Conservation (phyloP, 2,797 vertebrate species). For the Heterohyrax brucei region DNA sequence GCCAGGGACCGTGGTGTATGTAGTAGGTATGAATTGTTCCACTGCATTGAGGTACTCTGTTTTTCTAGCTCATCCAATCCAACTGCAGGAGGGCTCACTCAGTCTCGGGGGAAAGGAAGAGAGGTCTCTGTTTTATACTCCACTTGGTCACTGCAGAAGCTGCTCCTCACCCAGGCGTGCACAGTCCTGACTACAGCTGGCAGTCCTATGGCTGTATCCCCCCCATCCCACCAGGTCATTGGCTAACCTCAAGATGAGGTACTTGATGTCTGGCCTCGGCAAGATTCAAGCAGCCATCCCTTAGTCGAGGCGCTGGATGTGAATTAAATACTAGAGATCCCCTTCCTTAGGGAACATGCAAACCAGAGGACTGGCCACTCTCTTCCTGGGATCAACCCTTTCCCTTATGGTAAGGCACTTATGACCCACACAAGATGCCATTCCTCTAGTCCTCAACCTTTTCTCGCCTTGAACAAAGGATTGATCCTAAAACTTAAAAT, state of each 20-base stretch:
- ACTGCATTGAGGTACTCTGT: background rate
- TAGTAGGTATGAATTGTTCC: background rate
- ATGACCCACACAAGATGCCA: too few relatives aligned
- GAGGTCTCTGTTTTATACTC: background rate
- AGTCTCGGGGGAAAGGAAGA: background rate
- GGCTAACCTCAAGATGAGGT: background rate
- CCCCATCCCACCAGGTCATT: background rate
- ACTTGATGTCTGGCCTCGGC: background rate
- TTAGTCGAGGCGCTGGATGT: background rate
- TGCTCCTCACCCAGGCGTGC: background rate
- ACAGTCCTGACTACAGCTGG: fast-evolving
- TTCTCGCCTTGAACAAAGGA: background rate
- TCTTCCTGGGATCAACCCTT: background rate
- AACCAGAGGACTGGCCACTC: background rate
- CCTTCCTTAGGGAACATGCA: background rate
- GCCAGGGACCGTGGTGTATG: background rate
- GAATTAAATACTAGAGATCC: too few relatives aligned
- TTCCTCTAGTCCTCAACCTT: background rate
- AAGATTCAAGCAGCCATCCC: background rate
- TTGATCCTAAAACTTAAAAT: background rate
- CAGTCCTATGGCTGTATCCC: background rate
- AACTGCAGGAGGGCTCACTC: background rate
- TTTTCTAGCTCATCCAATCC: background rate
- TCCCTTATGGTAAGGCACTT: background rate
- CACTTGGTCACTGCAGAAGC: background rate